A percentile compares a stretch with the other conserved stretches of the same genome.
Conservation (phyloP, 53 echinoderm and acorn worm genomes). For the Henricia sp. region DNA sequence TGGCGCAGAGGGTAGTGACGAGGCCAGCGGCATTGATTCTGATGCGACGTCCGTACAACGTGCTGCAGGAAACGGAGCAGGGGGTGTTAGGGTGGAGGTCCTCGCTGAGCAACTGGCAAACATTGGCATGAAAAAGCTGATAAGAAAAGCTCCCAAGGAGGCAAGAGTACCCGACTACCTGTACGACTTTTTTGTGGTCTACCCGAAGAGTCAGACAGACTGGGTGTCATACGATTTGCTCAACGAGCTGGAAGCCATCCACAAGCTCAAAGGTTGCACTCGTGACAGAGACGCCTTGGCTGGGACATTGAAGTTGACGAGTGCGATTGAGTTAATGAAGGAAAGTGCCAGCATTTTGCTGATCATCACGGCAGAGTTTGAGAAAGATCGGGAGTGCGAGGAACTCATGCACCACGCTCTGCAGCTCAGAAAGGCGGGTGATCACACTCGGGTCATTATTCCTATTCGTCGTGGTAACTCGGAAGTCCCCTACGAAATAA, state of each 20-base stretch:
- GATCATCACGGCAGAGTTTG: background rate
- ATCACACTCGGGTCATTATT: conserved; percentile 1
- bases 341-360: conserved; percentile 14
- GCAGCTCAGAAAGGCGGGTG: background rate
- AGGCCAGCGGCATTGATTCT: background rate
- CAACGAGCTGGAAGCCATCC: conserved; percentile 19
- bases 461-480: conserved; percentile 21
- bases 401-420: conserved; percentile 2
- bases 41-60: background rate
- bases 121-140: background rate
- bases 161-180: conserved; percentile 6
- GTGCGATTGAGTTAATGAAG: conserved; percentile 14
- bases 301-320: background rate
- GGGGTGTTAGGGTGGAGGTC: background rate
- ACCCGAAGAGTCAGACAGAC: conserved; percentile 2
- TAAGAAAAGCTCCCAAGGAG: conserved; percentile 29
- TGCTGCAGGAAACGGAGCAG: too few species aligned
- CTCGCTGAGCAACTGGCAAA: background rate
- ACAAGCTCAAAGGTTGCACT: conserved; percentile 22
- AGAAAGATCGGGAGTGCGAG: background rate
- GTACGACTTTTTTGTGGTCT: conserved; percentile 39
- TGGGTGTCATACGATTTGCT: conserved; percentile 44
- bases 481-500: conserved; percentile 2
- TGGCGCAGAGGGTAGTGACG: background rate
- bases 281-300: conserved; percentile 11